A percentile compares a stretch with the other conserved stretches of the same genome.
These are phyloP conservation scores for Mionectes macconnelli DNA, from an alignment of 2,113 vertebrate genomes.

Conservation along the genomic window DNA sequence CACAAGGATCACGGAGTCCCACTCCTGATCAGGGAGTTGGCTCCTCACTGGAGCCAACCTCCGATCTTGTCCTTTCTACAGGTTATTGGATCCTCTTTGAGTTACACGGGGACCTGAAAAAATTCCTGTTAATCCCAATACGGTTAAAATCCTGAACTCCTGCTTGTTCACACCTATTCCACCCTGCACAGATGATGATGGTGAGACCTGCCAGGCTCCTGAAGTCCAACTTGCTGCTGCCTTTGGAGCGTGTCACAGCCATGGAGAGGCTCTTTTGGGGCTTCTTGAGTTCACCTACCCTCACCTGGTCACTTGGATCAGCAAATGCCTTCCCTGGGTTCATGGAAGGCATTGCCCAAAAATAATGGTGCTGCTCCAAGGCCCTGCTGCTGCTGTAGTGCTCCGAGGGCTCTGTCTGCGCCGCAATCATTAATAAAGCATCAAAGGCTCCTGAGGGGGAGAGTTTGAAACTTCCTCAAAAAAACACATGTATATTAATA, in stretches of 20 bases:
- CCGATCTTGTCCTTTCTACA: too few species aligned
- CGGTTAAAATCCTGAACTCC: background rate
- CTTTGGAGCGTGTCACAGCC: background rate
- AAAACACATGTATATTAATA: background rate
- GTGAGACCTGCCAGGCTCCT: background rate
- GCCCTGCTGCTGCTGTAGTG: background rate
- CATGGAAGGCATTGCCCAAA: background rate
- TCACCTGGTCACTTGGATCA: background rate
- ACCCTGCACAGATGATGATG: fast-evolving
- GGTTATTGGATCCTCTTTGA: background rate
- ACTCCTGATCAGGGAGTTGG: background rate
- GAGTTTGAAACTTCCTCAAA: background rate
- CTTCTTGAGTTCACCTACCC: fast-evolving
- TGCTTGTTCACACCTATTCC: background rate
- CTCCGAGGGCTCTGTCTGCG: background rate
- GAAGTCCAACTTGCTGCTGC: background rate
- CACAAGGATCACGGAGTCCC: background rate
- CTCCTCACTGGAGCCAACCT: background rate
- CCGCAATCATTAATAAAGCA: background rate
- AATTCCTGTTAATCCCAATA: background rate
- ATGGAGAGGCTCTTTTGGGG: fast-evolving
- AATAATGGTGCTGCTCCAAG: fast-evolving
- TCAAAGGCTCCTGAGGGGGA: constrained; percentile 19
- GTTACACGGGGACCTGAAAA: background rate
- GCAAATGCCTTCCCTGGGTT: background rate